Conservation (phyloP, 2,113 vertebrate genomes). For the Strix uralensis region DNA sequence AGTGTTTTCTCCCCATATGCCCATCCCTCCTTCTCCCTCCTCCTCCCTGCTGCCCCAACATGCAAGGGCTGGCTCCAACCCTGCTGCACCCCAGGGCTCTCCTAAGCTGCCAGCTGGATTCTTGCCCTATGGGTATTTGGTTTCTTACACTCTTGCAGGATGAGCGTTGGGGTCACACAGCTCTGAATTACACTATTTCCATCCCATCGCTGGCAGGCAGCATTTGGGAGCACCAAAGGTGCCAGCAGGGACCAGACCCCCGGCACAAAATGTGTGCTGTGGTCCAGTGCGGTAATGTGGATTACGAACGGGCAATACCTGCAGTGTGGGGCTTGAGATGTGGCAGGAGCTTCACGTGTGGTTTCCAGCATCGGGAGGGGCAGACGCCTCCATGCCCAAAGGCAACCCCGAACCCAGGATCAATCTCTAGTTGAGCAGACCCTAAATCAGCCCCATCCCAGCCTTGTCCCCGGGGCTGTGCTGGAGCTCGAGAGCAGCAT, state of each 20-base stretch:
- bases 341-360: neutral
- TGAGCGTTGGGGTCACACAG: neutral
- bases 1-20: neutral
- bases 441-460: neutral
- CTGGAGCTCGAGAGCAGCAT: neutral
- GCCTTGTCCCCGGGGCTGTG: neutral
- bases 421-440: neutral
- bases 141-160: neutral
- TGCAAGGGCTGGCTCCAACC: neutral
- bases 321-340: accelerated
- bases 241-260: neutral
- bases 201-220: accelerated
- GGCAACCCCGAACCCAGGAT: neutral
- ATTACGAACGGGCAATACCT: accelerated
- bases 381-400: neutral
- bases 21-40: neutral
- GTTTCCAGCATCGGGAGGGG: neutral
- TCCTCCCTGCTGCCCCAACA: neutral
- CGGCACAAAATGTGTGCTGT: accelerated
- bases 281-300: accelerated
- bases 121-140: neutral
- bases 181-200: neutral
- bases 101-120: neutral
- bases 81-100: neutral
- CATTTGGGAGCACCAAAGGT: neutral